Percentiles rank a stretch among this genome's conserved stretches.
Evolutionary conservation across 2,888 invertebrate species (phyloP).

Genomic region (Cistogaster globosa): DNA sequence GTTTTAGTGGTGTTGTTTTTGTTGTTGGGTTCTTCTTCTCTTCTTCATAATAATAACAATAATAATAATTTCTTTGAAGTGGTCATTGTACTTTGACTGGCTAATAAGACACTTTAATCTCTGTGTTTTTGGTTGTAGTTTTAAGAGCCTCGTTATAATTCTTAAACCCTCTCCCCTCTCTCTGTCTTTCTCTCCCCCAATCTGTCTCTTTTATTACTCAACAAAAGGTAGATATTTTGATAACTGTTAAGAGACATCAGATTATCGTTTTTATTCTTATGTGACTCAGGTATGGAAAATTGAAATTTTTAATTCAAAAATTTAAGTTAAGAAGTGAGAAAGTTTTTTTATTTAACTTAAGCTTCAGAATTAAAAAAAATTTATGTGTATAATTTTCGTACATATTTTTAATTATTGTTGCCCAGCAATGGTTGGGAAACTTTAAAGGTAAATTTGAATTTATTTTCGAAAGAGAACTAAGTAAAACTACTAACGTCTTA

Average conservation of each 20-base stretch:
- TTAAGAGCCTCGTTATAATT: not conserved
- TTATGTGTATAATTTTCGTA: no score
- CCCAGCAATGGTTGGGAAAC: no score
- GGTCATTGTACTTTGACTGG: constrained; percentile 60
- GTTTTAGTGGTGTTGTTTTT: constrained; percentile 8
- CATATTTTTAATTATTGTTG: no score
- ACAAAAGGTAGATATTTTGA: constrained; percentile 25
- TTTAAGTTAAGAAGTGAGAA: no score
- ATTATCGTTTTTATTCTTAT: constrained; percentile 17
- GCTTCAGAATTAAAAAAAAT: no score
- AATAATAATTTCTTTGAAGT: constrained; percentile 26
- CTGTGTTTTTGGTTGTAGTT: not conserved
- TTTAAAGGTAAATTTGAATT: no score
- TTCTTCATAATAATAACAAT: not conserved
- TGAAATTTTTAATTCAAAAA: no score
- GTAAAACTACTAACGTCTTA: no score
- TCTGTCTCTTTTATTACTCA: not conserved
- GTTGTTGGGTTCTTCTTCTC: not conserved
- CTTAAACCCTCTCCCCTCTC: not conserved
- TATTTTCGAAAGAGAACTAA: no score
- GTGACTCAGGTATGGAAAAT: not conserved
- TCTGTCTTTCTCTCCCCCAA: not conserved
- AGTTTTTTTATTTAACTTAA: no score
- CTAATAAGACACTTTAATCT: constrained; percentile 40
- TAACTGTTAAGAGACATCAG: constrained; percentile 23